phyloP scores from a whole-genome alignment of 2,113 vertebrate species.

The Herpetotheres cachinnans region DNA sequence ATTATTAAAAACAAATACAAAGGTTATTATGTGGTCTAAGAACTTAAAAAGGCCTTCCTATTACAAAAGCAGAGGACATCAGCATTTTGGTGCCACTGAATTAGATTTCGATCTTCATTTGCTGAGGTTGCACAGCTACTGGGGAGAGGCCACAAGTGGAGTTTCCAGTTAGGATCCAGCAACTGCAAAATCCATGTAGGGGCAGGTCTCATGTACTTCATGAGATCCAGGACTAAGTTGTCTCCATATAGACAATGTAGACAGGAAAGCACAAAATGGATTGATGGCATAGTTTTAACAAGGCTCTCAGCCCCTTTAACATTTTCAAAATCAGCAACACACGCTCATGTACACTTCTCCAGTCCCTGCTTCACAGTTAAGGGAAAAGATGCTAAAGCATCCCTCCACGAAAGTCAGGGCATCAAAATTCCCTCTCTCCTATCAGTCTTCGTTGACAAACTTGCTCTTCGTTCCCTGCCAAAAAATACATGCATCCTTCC shows the following conservation, averaged over 20 bases:
- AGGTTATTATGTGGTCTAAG: not conserved
- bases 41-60: not conserved
- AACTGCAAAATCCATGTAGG: not conserved
- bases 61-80: not conserved
- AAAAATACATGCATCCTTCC: not conserved
- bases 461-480: not conserved
- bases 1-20: not conserved
- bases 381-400: not conserved
- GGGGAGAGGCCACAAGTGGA: fast-evolving
- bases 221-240: not conserved
- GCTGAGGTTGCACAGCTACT: not conserved
- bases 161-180: not conserved
- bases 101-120: not conserved
- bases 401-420: not conserved
- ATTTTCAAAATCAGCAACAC: not conserved
- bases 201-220: not conserved
- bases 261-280: not conserved
- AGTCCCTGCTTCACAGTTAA: not conserved
- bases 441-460: not conserved
- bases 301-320: not conserved
- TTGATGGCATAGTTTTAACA: not conserved
- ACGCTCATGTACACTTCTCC: not conserved
- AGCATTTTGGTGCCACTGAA: not conserved
- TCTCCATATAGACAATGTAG: not conserved
- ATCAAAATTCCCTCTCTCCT: not conserved